These are phyloP conservation scores for Drosophila austrosaltans DNA, from an alignment of 2,888 invertebrate species.

Conservation along the genomic window DNA sequence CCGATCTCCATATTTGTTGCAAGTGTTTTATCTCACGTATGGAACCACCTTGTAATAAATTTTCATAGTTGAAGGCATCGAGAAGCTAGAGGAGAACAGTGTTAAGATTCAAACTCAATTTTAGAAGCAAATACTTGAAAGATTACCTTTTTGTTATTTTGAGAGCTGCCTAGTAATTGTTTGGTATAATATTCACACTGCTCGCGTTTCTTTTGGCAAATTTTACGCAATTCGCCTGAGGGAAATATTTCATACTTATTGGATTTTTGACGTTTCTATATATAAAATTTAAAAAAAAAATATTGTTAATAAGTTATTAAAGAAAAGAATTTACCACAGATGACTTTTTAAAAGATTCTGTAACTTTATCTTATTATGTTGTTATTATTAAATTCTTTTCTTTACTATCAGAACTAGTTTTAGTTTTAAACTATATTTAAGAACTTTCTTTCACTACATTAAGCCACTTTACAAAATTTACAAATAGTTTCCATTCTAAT, in stretches of 20 bases:
- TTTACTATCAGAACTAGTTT: too few relatives aligned
- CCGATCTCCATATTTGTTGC: constrained; percentile 79
- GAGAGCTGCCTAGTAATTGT: constrained; percentile 56
- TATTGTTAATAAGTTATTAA: too few relatives aligned
- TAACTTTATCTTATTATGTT: too few relatives aligned
- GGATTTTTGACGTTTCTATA: constrained; percentile 52
- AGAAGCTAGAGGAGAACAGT: constrained; percentile 52
- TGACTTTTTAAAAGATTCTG: too few relatives aligned
- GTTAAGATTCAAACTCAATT: neutral
- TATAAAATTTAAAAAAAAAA: neutral
- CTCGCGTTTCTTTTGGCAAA: constrained; percentile 53
- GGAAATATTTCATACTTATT: constrained; percentile 60
- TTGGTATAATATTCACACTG: constrained; percentile 61
- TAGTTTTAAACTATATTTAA: too few relatives aligned
- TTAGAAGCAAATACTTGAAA: neutral
- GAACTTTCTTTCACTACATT: too few relatives aligned
- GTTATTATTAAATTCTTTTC: too few relatives aligned
- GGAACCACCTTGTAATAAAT: constrained; percentile 76
- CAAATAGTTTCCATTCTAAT: too few relatives aligned
- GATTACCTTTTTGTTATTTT: constrained; percentile 57
- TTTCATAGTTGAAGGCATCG: constrained; percentile 72
- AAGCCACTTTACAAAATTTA: too few relatives aligned
- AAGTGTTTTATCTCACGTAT: constrained; percentile 72
- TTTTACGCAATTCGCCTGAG: constrained; percentile 52
- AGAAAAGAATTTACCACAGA: too few relatives aligned